These are phyloP conservation scores for Cheumatopsyche charites DNA, from an alignment of 1,140 invertebrate genomes.

Conservation along the genomic window DNA sequence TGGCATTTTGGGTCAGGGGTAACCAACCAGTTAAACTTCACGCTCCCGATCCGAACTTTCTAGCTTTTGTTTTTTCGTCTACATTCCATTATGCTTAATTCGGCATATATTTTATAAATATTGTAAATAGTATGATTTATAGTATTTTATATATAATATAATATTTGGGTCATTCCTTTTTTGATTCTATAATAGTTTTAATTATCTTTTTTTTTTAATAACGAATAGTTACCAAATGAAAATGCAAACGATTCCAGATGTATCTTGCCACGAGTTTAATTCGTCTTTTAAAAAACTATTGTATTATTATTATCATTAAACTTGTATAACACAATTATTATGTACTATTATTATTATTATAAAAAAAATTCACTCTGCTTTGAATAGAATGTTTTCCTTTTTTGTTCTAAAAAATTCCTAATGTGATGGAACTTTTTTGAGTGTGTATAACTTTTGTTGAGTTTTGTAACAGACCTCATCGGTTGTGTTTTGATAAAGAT, in stretches of 20 bases:
- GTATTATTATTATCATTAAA: no score
- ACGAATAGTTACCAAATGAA: slow-evolving; percentile 44
- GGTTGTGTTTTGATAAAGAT: slow-evolving; percentile 28
- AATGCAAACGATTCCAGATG: slow-evolving; percentile 21
- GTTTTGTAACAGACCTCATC: slow-evolving; percentile 19
- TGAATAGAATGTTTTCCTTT: no score
- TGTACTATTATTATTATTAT: no score
- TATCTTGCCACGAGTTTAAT: slow-evolving; percentile 42
- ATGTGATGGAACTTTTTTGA: no score
- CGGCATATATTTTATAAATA: background rate
- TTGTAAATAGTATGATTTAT: background rate
- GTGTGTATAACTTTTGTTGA: slow-evolving; percentile 28
- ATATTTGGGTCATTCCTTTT: no score
- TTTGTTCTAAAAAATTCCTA: no score
- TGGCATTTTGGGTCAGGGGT: slow-evolving; percentile 18
- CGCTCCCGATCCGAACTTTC: background rate
- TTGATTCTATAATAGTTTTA: slow-evolving; percentile 21
- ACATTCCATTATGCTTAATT: slow-evolving; percentile 36
- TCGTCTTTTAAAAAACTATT: slow-evolving; percentile 34
- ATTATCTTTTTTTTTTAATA: slow-evolving; percentile 33
- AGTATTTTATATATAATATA: no score
- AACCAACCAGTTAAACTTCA: background rate
- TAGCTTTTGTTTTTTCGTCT: slow-evolving; percentile 13
- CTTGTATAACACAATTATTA: no score
- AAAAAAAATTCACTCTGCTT: no score